phyloP scores from a whole-genome alignment of 2,888 invertebrate genomes.

The Taphrorychus bicolor region DNA sequence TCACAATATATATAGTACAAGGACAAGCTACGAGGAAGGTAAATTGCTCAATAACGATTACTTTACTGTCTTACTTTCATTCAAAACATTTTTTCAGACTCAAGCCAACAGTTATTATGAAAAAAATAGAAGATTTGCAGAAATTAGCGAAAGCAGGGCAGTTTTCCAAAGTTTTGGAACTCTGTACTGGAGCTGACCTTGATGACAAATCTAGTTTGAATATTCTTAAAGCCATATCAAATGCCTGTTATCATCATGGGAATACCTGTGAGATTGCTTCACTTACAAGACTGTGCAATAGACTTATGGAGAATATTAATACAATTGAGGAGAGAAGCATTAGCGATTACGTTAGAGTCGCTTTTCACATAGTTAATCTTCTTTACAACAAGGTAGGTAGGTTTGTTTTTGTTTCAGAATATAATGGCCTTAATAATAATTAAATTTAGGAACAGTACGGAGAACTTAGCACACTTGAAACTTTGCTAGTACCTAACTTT shows the following conservation, averaged over 20 bases:
- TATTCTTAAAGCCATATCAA: conserved; percentile 13
- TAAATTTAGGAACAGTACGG: too few relatives aligned
- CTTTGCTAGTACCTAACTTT: too few relatives aligned
- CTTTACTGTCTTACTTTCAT: too few relatives aligned
- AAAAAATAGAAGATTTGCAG: too few relatives aligned
- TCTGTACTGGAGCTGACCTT: conserved; percentile 11
- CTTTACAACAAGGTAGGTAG: conserved; percentile 19
- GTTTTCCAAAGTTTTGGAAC: conserved; percentile 10
- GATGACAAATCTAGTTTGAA: conserved; percentile 2
- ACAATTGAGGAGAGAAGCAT: conserved; percentile 8
- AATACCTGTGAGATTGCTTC: conserved; percentile 1
- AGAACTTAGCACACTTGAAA: too few relatives aligned
- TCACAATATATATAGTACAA: too few relatives aligned
- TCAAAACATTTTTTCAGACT: too few relatives aligned
- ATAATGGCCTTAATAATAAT: too few relatives aligned
- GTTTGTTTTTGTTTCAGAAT: too few relatives aligned
- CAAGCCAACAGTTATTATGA: too few relatives aligned
- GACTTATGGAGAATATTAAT: conserved; percentile 4
- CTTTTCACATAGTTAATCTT: conserved; percentile 23
- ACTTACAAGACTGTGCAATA: conserved; percentile 6
- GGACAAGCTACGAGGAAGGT: too few relatives aligned
- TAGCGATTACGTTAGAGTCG: conserved; percentile 4
- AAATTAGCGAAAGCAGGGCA: conserved; percentile 12
- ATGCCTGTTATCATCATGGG: conserved; percentile 13
- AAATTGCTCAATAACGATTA: too few relatives aligned